Base-by-base conservation (phyloP, 1,140 invertebrate genomes). In the Nephotettix cincticeps region DNA sequence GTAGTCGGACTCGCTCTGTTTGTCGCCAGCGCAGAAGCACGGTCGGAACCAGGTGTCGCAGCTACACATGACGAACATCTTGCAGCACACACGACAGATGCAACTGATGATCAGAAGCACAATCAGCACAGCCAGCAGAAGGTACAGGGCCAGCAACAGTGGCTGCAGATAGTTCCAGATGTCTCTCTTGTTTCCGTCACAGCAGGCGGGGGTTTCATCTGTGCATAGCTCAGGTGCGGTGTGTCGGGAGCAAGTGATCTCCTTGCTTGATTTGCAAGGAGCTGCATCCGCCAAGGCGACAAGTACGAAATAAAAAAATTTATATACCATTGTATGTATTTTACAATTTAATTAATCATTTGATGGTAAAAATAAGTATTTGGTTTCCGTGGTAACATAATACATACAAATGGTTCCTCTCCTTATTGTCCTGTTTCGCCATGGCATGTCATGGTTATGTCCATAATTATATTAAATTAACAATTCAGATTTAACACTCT, bases 11-110 rank as follows among this genome's bases (percentile, higher is more conserved):
- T 54, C 47, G 19, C 11, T 14, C 13, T 14, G 23, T n/a, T n/a
- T n/a, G 19, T 47, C 14, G 45, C 17, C 17, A 36, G 19, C 64
- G 13, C 69, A 71, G 64, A 47, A 13, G 13, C 40, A 21, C 21
- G 47, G 47, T 11, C 47, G 47, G 47, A 54, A 54, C 47, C 47
- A 54, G 23, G 47, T 54, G 47, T 54, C 47, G 19, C 47, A 54
- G 47, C 47, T 21, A 54, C 47, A 54, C 47, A 11, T 54, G 9
- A 54, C 21, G 19, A 54, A 54, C 47, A 54, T 11, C 47, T 54
- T 11, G 23, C 21, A n/a, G 47, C 47, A 54, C 47, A 54, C 23
- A 21, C 47, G 47, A 21, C 47, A 54, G 47, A 54, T 54, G 23
- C 47, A 54, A 21, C 47, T 54, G 47, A 11, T 6, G 13, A 54